Base-by-base conservation (phyloP, 1,140 invertebrate genomes). In the Sipha flava region DNA sequence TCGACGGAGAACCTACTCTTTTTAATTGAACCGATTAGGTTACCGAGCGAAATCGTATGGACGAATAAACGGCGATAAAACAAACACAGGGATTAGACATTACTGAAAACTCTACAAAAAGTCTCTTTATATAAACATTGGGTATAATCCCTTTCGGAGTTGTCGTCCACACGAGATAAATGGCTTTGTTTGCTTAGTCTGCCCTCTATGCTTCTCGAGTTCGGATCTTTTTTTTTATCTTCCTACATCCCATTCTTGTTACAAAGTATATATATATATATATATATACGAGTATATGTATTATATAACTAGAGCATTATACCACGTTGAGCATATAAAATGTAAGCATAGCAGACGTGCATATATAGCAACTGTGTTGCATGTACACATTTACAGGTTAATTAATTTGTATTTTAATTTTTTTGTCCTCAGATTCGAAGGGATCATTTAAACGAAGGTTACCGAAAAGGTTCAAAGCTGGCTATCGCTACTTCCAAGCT, bases 401-500 rank as follows among this genome's bases (percentile, higher is more conserved):
- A 34, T 52, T 34, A 75, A 34, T 75, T 21, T 75, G 9, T 54
- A 16, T 54, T 57, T 59, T 77, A n/a, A 23, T 37, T 26, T 23
- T 23, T 59, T 26, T 75, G 29, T 52, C n/a, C 16, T 0, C 34
- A 77, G 73, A 77, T 57, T 77, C 21, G 7, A 59, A 75, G 47
- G 10, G 47, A 52, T 52, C 47, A 21, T 34, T 77, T 59, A 26
- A 18, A 77, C 73, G 23, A 77, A 12, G 10, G 73, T 77, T 37
- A 59, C 49, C 52, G 73, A 77, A 77, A 77, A 52, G 49, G 49
- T 49, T 59, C 40, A 77, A 77, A 43, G 23, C 73, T 77, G 73
- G 73, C 73, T 77, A 77, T 77, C 73, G 73, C 73, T 77, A 77
- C 73, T 77, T 77, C 73, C 73, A 77, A 77, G 47, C 73, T 77